Evolutionary conservation across 1,140 invertebrate genomes (phyloP).

Genomic region (Popillia japonica): DNA sequence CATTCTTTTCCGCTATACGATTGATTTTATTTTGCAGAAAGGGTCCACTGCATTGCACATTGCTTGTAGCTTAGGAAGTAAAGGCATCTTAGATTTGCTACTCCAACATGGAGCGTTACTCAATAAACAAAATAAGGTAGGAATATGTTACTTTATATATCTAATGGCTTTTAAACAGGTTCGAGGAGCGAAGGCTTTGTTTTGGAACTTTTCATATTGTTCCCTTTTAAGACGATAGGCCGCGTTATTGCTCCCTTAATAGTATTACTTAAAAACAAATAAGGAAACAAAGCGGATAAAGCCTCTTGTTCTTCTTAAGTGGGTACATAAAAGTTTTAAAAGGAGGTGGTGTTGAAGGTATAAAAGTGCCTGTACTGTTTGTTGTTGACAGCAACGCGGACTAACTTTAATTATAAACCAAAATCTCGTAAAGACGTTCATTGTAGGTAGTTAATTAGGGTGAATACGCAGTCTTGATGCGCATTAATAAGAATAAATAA

Average conservation of each 20-base stretch:
- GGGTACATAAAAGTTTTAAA: background rate
- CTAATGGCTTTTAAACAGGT: background rate
- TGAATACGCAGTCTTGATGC: background rate
- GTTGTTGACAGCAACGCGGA: no score
- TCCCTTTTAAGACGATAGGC: background rate
- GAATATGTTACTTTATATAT: background rate
- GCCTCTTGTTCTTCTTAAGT: background rate
- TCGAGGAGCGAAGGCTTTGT: background rate
- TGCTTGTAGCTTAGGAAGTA: slow-evolving; percentile 76
- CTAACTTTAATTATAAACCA: no score
- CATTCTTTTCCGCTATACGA: background rate
- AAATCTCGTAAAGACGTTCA: no score
- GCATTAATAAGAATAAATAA: no score
- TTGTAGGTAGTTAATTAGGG: no score
- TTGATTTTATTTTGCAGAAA: slow-evolving; percentile 64
- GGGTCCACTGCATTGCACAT: slow-evolving; percentile 78
- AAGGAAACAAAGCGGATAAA: background rate
- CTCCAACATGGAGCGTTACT: slow-evolving; percentile 72
- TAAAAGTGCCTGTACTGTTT: no score
- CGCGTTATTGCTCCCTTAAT: background rate
- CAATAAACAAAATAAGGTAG: slow-evolving; percentile 78
- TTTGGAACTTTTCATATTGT: background rate
- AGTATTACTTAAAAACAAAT: background rate
- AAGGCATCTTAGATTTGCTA: slow-evolving; percentile 75
- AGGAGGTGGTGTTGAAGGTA: background rate